These are phyloP conservation scores for Drosophila mettleri DNA, from an alignment of 2,888 invertebrate species.

Conservation along the genomic window DNA sequence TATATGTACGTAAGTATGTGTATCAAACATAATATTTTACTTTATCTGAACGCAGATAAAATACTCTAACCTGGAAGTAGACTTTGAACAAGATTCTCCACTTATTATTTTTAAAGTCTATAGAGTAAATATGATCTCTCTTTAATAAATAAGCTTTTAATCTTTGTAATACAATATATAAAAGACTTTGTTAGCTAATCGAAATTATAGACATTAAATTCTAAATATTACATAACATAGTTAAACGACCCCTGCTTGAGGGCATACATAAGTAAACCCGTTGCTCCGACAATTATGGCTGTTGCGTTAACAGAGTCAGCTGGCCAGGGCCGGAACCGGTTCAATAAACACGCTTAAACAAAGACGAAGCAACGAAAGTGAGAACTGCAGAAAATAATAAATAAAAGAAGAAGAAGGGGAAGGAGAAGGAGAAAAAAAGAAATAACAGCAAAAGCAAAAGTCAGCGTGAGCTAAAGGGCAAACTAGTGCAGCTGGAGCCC, in stretches of 20 bases:
- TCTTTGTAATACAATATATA: no score
- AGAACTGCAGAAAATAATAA: conserved; percentile 43
- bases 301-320: conserved; percentile 43
- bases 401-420: conserved; percentile 1
- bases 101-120: no score
- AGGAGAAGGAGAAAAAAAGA: conserved; percentile 1
- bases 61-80: not conserved
- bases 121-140: no score
- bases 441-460: not conserved
- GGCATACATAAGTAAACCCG: conserved; percentile 14
- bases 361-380: conserved; percentile 64
- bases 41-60: not conserved
- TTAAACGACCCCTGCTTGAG: not conserved
- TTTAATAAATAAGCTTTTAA: no score
- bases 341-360: conserved; percentile 45
- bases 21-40: not conserved
- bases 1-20: not conserved
- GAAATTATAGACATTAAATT: no score
- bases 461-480: conserved; percentile 41
- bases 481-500: conserved; percentile 38
- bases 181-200: no score
- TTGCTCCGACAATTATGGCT: conserved; percentile 20
- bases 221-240: not conserved
- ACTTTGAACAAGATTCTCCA: no score
- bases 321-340: conserved; percentile 62